Conservation (phyloP, 2,888 invertebrate species). For the Volucella inanis region DNA sequence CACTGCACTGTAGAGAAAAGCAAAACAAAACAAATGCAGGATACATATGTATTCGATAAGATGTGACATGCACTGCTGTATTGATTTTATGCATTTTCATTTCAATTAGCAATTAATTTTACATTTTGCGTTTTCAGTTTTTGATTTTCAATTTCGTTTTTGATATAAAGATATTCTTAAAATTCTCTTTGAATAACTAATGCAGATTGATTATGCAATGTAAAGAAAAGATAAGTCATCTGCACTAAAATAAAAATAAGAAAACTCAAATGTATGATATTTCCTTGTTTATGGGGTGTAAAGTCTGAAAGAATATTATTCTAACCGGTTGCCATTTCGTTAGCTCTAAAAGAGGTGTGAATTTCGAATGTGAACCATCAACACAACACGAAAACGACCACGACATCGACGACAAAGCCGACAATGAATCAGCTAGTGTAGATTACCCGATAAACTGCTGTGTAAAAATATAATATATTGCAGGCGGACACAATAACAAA, state of each 20-base stretch:
- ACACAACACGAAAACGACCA: constrained; percentile 35
- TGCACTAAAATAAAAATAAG: constrained; percentile 14
- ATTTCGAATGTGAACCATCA: constrained; percentile 36
- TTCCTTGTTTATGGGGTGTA: no score
- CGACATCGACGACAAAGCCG: constrained; percentile 39
- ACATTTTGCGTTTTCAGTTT: background rate
- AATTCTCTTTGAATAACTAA: no score
- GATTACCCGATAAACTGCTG: constrained; percentile 48
- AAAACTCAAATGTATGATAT: no score
- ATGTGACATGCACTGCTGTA: constrained; percentile 31
- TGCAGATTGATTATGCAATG: no score
- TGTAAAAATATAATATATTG: constrained; percentile 28
- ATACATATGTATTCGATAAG: constrained; percentile 17
- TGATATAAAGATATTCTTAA: no score
- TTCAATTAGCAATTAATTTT: constrained; percentile 8
- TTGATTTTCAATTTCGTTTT: no score
- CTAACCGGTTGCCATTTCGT: constrained; percentile 73
- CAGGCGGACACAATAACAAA: constrained; percentile 45
- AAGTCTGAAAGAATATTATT: constrained; percentile 3
- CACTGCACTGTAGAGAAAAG: background rate
- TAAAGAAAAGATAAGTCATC: constrained; percentile 1
- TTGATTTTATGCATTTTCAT: constrained; percentile 57
- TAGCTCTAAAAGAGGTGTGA: constrained; percentile 69
- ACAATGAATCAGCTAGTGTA: constrained; percentile 69
- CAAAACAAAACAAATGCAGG: constrained; percentile 42